Evolutionary conservation across 2,113 vertebrate species (phyloP), one percentile per base, ranked within the genome.

Genomic region (Myodes glareolus): DNA sequence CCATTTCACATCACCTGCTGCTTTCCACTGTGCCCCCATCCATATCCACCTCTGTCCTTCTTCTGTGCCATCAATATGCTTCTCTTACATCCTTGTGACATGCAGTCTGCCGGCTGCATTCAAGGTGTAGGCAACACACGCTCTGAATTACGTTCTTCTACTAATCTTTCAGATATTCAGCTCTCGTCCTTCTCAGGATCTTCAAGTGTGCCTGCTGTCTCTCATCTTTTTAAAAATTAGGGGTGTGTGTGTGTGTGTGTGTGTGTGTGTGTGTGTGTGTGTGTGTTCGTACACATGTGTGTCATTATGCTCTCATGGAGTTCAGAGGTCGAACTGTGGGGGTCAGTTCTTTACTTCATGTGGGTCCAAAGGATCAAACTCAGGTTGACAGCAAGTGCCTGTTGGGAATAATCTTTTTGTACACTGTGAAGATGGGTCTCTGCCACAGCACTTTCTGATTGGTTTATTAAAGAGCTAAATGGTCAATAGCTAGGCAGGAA

Each of bases 131-230:
- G 81, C 91, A 63, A 63, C 42, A 93, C 88, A 70, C 14, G 19
- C 58, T 90, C 39, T 96, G 67, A 58, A 87, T 81, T 84, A 67
- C 63, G n/a, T 95, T 70, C 50, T 91, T 95, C 91, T 96, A 92
- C 94, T 95, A 80, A 78, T 88, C 31, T 80, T 88, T 61, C 70
- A 55, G 47, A 42, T 77, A 78, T 86, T 88, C 39, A 88, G 4
- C 72, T 80, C 14, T 75, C 23, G 33, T 52, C 52, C 89, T 76
- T 85, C 65, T 93, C 23, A 87, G 82, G 4, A 65, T 55, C n/a
- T 93, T 73, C 72, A 95, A 92, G 13, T 47, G n/a, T 86, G 16
- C 42, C 75, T 92, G 58, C 58, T 95, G 21, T 91, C 88, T 96
- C 45, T 65, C n/a, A 31, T 31, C 3, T 63, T 84, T 63, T 27